These are phyloP conservation scores for Atractosteus spatula DNA, from an alignment of 2,113 vertebrate genomes.

Conservation along the genomic window DNA sequence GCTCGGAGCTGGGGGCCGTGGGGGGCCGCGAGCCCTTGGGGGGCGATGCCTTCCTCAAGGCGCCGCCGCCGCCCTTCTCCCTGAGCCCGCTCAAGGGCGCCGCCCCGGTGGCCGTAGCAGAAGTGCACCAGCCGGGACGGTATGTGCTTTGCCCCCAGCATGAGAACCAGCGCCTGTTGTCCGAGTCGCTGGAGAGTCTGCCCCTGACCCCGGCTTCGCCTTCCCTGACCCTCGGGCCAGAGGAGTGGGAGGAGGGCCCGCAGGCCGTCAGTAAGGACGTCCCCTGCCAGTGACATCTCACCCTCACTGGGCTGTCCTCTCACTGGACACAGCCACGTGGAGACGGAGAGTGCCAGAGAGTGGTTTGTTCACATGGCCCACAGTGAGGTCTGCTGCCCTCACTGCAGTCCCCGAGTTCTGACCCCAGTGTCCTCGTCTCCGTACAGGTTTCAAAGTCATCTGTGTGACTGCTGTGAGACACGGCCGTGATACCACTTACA, in stretches of 20 bases:
- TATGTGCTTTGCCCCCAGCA: slow-evolving; percentile 84
- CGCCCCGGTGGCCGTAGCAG: slow-evolving; percentile 67
- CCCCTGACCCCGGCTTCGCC: slow-evolving; percentile 42
- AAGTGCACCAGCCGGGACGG: slow-evolving; percentile 72
- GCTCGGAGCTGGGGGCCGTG: slow-evolving; percentile 54
- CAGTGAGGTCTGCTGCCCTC: too few relatives aligned
- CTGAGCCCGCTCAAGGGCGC: slow-evolving; percentile 58
- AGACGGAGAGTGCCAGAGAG: too few relatives aligned
- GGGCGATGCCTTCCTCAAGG: slow-evolving; percentile 31
- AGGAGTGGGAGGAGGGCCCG: slow-evolving; percentile 42
- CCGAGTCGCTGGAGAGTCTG: slow-evolving; percentile 60
- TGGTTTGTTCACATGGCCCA: too few relatives aligned
- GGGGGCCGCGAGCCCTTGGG: slow-evolving; percentile 63
- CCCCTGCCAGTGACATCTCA: slow-evolving; percentile 53
- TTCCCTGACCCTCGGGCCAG: slow-evolving; percentile 40
- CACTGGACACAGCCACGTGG: too few relatives aligned
- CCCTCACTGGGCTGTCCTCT: background rate
- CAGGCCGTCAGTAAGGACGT: slow-evolving; percentile 27
- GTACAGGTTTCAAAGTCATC: too few relatives aligned
- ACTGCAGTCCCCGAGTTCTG: too few relatives aligned
- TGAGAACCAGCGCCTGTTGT: slow-evolving; percentile 54
- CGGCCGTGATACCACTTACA: too few relatives aligned
- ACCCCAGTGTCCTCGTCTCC: too few relatives aligned
- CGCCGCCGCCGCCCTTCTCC: slow-evolving; percentile 27
- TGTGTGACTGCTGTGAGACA: too few relatives aligned